Evolutionary conservation across 2,113 vertebrate genomes (phyloP).

Genomic region (Orthochromis indermauri): DNA sequence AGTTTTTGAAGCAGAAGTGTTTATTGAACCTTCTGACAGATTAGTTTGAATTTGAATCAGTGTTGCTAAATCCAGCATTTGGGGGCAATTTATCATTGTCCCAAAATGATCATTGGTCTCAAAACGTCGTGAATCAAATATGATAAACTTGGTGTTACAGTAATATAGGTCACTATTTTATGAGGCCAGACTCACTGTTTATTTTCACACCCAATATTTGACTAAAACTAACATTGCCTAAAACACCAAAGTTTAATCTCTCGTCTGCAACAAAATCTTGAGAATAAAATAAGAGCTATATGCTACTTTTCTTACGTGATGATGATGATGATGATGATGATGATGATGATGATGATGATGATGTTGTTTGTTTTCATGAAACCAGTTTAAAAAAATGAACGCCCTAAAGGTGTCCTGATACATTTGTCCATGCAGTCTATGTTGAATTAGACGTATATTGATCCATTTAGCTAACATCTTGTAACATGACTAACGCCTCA

Average conservation of each 20-base stretch:
- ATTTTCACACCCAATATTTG: background rate
- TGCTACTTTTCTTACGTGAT: background rate
- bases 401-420: background rate
- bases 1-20: background rate
- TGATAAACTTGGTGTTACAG: background rate
- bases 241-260: background rate
- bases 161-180: background rate
- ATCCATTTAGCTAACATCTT: background rate
- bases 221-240: background rate
- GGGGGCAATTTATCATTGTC: background rate
- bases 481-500: background rate
- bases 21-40: background rate
- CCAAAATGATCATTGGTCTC: background rate
- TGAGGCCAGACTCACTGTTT: background rate
- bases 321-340: background rate
- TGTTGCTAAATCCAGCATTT: background rate
- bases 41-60: background rate
- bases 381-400: background rate
- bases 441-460: background rate
- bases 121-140: background rate
- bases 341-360: too few relatives aligned
- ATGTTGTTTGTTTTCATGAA: background rate
- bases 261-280: background rate
- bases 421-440: background rate
- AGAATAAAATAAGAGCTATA: background rate